Conservation (phyloP, 1,140 invertebrate genomes). For the Pseudomyrmex dendroicus region DNA sequence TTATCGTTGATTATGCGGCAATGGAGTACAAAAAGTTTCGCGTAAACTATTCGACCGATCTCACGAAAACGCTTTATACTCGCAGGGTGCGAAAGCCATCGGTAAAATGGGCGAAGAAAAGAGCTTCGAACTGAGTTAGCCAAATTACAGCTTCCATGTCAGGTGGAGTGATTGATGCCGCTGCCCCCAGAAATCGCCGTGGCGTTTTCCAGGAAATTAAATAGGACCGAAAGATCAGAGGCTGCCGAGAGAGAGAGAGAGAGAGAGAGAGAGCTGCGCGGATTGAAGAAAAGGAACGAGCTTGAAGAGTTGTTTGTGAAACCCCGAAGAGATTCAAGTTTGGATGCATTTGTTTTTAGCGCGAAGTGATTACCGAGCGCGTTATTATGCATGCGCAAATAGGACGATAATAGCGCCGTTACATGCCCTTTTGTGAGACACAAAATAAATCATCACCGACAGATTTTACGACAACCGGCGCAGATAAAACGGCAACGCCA, state of each 20-base stretch:
- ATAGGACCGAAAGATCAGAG: conserved; percentile 75
- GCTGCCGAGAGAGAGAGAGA: conserved; percentile 20
- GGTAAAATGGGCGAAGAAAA: conserved; percentile 69
- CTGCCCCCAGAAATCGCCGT: conserved; percentile 66
- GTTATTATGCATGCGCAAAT: conserved; percentile 65
- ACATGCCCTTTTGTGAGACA: not conserved
- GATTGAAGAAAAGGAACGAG: conserved; percentile 44
- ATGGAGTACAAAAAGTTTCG: conserved; percentile 74
- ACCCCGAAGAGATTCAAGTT: conserved; percentile 60
- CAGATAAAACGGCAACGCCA: not conserved
- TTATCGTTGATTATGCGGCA: conserved; percentile 73
- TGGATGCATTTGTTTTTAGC: conserved; percentile 53
- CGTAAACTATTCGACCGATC: conserved; percentile 69
- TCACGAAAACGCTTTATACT: conserved; percentile 57
- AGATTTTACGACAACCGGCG: conserved; percentile 58
- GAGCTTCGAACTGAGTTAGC: conserved; percentile 77
- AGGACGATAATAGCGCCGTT: conserved; percentile 61
- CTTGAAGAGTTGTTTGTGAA: conserved; percentile 1
- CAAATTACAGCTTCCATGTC: conserved; percentile 85
- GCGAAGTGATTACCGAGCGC: conserved; percentile 61
- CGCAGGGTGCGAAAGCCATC: conserved; percentile 70
- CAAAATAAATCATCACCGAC: conserved; percentile 59
- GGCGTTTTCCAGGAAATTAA: conserved; percentile 84
- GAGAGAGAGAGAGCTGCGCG: conserved; percentile 1
- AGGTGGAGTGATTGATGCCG: conserved; percentile 82